A percentile compares a stretch with the other conserved stretches of the same genome.
phyloP scores from a whole-genome alignment of 2,888 invertebrate species.

The Zaprionus obscuricornis region DNA sequence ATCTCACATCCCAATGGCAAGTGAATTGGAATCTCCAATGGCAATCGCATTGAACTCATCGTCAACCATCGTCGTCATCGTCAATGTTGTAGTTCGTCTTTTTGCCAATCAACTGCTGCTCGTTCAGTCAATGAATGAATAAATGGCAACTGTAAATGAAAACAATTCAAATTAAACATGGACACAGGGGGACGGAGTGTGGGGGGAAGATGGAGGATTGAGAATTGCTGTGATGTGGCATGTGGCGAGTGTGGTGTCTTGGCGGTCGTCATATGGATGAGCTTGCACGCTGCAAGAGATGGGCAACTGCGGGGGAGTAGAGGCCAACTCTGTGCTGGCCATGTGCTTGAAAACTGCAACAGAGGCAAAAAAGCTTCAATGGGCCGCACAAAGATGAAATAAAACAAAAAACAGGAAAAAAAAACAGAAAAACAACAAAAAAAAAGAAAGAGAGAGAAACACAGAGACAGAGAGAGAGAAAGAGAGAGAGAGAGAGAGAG shows the following conservation, averaged over 20 bases:
- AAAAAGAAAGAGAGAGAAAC: not conserved
- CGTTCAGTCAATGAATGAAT: constrained; percentile 64
- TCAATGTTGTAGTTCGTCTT: constrained; percentile 4
- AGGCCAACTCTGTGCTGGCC: constrained; percentile 24
- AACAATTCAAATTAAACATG: constrained; percentile 78
- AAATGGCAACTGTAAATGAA: constrained; percentile 78
- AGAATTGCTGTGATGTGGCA: too few relatives aligned
- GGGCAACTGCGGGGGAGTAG: not conserved
- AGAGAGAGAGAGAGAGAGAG: constrained; percentile 10
- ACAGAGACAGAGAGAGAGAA: constrained; percentile 21
- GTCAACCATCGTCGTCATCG: constrained; percentile 13
- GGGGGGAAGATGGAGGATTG: not conserved
- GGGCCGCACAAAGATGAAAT: constrained; percentile 32
- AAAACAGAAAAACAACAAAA: constrained; percentile 24
- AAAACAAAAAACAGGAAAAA: constrained; percentile 25
- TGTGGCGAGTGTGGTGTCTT: not conserved
- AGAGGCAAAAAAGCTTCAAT: constrained; percentile 60
- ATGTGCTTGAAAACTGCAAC: constrained; percentile 69
- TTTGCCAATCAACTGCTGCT: constrained; percentile 67
- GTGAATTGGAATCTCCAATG: constrained; percentile 1
- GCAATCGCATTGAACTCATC: constrained; percentile 14
- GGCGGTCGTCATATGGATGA: too few relatives aligned
- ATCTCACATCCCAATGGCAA: too few relatives aligned
- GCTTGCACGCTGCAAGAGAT: too few relatives aligned
- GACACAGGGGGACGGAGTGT: constrained; percentile 14